Evolutionary conservation across 2,113 vertebrate species (phyloP).

Genomic region (Maccullochella peelii): DNA sequence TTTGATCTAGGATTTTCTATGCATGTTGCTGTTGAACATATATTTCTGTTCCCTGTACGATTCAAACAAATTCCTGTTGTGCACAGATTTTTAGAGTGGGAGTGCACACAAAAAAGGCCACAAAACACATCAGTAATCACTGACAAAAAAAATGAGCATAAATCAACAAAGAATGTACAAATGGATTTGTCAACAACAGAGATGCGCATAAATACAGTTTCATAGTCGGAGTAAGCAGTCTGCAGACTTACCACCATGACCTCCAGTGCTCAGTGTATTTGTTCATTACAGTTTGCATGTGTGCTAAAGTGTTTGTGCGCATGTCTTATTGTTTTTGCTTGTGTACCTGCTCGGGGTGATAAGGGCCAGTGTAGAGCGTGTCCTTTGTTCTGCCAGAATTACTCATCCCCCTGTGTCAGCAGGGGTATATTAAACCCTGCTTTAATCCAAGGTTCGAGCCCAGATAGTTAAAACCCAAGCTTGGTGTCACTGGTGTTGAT

Average conservation of each 20-base stretch:
- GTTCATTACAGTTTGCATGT: not conserved
- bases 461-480: constrained; percentile 49
- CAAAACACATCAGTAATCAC: constrained; percentile 27
- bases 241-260: constrained; percentile 31
- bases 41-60: constrained; percentile 25
- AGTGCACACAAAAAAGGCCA: constrained; percentile 22
- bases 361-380: constrained; percentile 50
- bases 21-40: constrained; percentile 22
- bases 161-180: constrained; percentile 39
- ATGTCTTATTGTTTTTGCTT: constrained; percentile 62
- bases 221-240: constrained; percentile 31
- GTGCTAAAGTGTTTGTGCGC: constrained; percentile 22
- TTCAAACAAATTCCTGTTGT: constrained; percentile 42
- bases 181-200: constrained; percentile 26
- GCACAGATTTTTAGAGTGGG: constrained; percentile 21
- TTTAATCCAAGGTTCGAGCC: constrained; percentile 60
- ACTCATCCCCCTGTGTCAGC: constrained; percentile 65
- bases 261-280: constrained; percentile 14
- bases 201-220: constrained; percentile 25
- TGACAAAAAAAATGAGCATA: constrained; percentile 7
- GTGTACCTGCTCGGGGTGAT: constrained; percentile 75
- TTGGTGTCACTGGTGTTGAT: constrained; percentile 28
- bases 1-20: constrained; percentile 54
- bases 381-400: constrained; percentile 75
- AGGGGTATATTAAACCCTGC: constrained; percentile 68